These are phyloP conservation scores for Trichosurus vulpecula DNA, from an alignment of 2,797 vertebrate genomes.

Conservation along the genomic window DNA sequence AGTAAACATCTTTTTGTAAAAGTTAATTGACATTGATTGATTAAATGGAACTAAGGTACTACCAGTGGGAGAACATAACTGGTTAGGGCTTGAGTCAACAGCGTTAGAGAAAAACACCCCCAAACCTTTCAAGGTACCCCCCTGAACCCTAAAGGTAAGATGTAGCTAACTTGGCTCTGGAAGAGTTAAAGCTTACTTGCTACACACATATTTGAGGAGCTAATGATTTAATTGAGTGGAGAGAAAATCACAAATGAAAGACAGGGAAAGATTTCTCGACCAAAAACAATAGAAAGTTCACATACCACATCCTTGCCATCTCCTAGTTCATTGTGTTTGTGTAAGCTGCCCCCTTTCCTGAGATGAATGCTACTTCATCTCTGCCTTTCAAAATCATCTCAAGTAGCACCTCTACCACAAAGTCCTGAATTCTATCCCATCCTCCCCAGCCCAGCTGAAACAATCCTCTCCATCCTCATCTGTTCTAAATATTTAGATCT, in stretches of 20 bases:
- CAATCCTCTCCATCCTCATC: neutral
- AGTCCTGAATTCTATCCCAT: neutral
- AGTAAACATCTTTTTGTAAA: neutral
- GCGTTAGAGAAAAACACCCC: neutral
- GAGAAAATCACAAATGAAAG: neutral
- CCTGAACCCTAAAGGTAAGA: neutral
- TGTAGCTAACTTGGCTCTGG: neutral
- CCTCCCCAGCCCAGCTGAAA: neutral
- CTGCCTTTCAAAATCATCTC: neutral
- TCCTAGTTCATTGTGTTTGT: neutral
- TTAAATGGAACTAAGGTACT: neutral
- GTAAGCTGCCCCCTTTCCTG: neutral
- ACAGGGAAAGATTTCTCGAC: neutral
- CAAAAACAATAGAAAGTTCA: neutral
- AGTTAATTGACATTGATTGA: neutral
- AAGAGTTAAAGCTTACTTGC: neutral
- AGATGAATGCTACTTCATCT: neutral
- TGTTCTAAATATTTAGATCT: neutral
- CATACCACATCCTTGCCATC: neutral
- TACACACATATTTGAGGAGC: neutral
- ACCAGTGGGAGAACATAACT: neutral
- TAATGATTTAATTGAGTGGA: neutral
- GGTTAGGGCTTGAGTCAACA: neutral
- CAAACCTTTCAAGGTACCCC: neutral
- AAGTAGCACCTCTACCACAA: neutral